A percentile compares a stretch with the other conserved stretches of the same genome.
Conservation (phyloP, 2,113 vertebrate genomes). For the Aramus guarauna region DNA sequence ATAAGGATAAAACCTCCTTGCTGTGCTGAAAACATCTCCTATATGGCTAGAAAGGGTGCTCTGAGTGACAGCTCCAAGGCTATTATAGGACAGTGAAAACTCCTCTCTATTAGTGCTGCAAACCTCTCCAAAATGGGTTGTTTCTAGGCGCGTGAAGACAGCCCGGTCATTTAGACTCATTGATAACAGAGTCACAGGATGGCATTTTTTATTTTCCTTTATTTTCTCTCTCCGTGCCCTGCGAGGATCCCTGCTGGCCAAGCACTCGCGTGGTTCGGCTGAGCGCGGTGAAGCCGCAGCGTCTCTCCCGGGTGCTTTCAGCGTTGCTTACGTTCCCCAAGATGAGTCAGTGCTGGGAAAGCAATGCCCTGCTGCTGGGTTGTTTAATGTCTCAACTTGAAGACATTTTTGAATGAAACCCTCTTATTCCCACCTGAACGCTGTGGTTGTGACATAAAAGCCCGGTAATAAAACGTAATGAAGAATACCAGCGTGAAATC, state of each 20-base stretch:
- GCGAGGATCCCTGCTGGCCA: background rate
- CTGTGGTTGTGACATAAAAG: background rate
- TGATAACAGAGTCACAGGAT: too few species aligned
- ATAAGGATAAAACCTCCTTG: background rate
- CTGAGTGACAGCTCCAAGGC: background rate
- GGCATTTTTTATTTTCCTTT: too few species aligned
- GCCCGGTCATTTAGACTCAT: background rate
- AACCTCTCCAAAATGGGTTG: background rate
- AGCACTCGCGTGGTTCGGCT: fast-evolving
- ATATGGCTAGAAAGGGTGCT: background rate
- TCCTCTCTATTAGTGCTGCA: background rate
- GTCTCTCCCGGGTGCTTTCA: background rate
- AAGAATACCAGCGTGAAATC: constrained; percentile 39
- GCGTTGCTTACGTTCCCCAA: background rate
- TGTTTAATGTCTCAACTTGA: background rate
- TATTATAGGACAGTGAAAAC: background rate
- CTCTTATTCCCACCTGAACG: background rate
- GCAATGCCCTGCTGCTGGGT: fast-evolving
- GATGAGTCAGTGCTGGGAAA: background rate
- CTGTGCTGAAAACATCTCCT: background rate
- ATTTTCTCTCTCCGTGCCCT: background rate
- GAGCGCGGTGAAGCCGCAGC: background rate
- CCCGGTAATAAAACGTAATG: background rate
- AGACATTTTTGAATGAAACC: background rate
- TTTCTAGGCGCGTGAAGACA: background rate